Percentiles rank a stretch among this genome's conserved stretches.
Conservation (phyloP, 2,797 vertebrate species). For the Chelon auratus region DNA sequence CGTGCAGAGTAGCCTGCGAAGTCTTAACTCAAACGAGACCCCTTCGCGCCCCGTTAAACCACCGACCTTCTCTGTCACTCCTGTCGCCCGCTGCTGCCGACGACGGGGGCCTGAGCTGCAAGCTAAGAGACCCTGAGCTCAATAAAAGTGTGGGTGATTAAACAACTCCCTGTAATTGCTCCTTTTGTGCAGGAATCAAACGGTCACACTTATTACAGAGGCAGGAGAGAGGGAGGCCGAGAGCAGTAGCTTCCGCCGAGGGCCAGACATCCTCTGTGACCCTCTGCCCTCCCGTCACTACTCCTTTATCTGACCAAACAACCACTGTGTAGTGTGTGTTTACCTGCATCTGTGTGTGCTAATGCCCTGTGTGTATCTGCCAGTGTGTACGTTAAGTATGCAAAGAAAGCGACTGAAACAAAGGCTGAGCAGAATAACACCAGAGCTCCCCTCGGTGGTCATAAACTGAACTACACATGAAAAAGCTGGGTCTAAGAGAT, state of each 20-base stretch:
- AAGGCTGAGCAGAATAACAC: slow-evolving; percentile 50
- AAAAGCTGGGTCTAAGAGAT: slow-evolving; percentile 23
- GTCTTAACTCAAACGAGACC: slow-evolving; percentile 78
- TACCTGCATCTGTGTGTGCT: slow-evolving; percentile 38
- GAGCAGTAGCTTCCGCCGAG: slow-evolving; percentile 63
- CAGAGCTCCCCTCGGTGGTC: slow-evolving; percentile 80
- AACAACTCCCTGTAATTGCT: slow-evolving; percentile 85
- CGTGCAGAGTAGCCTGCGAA: slow-evolving; percentile 67
- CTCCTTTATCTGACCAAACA: slow-evolving; percentile 81
- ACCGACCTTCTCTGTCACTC: slow-evolving; percentile 83
- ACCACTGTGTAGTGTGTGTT: slow-evolving; percentile 60
- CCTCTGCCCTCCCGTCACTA: slow-evolving; percentile 72
- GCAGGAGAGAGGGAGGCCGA: slow-evolving; percentile 49
- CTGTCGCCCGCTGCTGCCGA: slow-evolving; percentile 65
- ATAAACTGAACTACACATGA: slow-evolving; percentile 28
- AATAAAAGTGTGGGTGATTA: slow-evolving; percentile 84
- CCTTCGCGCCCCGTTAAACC: slow-evolving; percentile 81
- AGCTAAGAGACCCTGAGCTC: slow-evolving; percentile 80
- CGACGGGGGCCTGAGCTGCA: slow-evolving; percentile 77
- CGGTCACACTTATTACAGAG: slow-evolving; percentile 73
- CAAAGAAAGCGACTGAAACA: slow-evolving; percentile 49
- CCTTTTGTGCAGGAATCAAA: slow-evolving; percentile 83
- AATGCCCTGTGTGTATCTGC: slow-evolving; percentile 35
- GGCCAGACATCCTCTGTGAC: slow-evolving; percentile 74
- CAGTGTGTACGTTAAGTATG: slow-evolving; percentile 58